Evolutionary conservation across 92 coral and sea anemone species (phyloP).

Genomic region (Plumapathes pennacea): DNA sequence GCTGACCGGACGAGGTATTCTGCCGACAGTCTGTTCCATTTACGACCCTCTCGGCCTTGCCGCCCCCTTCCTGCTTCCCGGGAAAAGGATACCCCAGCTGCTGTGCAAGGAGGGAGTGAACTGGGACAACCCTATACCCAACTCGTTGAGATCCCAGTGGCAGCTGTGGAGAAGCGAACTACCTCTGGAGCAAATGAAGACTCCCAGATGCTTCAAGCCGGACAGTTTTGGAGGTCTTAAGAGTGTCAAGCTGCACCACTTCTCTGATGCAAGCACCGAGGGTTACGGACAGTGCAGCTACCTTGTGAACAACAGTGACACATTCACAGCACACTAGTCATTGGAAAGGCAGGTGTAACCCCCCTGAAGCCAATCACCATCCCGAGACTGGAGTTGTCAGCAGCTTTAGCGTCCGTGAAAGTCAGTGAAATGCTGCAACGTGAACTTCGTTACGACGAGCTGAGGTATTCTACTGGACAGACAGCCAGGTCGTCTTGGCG

Average conservation of each 20-base stretch:
- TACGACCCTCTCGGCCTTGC: constrained; percentile 5
- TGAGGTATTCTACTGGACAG: too few relatives aligned
- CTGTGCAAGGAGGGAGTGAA: constrained; percentile 3
- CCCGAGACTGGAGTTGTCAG: too few relatives aligned
- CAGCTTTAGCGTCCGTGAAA: too few relatives aligned
- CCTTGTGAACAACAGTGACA: too few relatives aligned
- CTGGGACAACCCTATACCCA: constrained; percentile 22
- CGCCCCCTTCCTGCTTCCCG: constrained; percentile 1
- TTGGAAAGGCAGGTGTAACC: too few relatives aligned
- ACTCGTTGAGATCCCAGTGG: constrained; percentile 1
- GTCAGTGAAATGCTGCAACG: too few relatives aligned
- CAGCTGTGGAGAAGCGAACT: constrained; percentile 28
- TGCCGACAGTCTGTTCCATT: constrained; percentile 3
- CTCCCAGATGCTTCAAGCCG: constrained; percentile 39
- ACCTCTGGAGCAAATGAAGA: constrained; percentile 8
- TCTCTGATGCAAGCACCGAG: constrained; percentile 28
- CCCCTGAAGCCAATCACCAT: too few relatives aligned
- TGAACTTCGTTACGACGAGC: too few relatives aligned
- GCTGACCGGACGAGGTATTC: constrained; percentile 9
- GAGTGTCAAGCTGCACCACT: constrained; percentile 31
- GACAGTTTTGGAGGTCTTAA: constrained; percentile 2
- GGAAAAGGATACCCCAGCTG: constrained; percentile 7
- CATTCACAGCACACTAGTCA: too few relatives aligned
- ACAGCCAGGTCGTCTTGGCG: too few relatives aligned
- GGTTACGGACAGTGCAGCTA: too few relatives aligned